Evolutionary conservation across 2,888 invertebrate species (phyloP), one percentile per base, ranked within the genome.

Genomic region (Synanthedon tipuliformis): DNA sequence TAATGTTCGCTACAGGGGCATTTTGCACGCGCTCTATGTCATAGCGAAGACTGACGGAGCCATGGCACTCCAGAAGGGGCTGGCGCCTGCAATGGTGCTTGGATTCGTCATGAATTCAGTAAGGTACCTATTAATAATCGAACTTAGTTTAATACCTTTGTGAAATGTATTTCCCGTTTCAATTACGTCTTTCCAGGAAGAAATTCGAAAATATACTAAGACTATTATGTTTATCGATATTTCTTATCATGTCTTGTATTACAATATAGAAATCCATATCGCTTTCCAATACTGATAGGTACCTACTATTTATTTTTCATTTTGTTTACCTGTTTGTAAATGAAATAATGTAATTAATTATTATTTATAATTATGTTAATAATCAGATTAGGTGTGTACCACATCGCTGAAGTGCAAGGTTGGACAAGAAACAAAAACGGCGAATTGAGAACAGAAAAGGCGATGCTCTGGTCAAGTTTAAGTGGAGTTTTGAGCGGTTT

Each of bases 81-180:
- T 97, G 1, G 92, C 90, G 0, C 94, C 96, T 0, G 96, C 95
- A 0, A 83, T 96, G 59, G 90, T 92, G 72, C 93, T 96, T 61
- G 96, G 97, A 53, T 86, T 91, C 61, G 83, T 89, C 53, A 84
- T 90, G 85, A 90, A 90, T 62, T 79, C 83, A 40, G 81, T 85
- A n/a, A 81, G 86, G 86, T 84, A 23, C 23, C 23, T 23, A 34
- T 34, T 34, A 34, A 7, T 34, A 34, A 34, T 34, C 8, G 27
- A 34, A n/a, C n/a, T n/a, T n/a, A n/a, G n/a, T n/a, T n/a, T n/a
- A 23, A 23, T 23, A 23, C 4, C 23, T 1, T 23, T 23, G 4
- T 23, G 4, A 4, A 4, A 34, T 34, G 27, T 34, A 8, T 34
- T 34, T 34, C 8, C 3, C 27, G 27, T 27, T 27, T 27, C 27